phyloP scores from a whole-genome alignment of 2,888 invertebrate genomes.

The Synergus itoensis region DNA sequence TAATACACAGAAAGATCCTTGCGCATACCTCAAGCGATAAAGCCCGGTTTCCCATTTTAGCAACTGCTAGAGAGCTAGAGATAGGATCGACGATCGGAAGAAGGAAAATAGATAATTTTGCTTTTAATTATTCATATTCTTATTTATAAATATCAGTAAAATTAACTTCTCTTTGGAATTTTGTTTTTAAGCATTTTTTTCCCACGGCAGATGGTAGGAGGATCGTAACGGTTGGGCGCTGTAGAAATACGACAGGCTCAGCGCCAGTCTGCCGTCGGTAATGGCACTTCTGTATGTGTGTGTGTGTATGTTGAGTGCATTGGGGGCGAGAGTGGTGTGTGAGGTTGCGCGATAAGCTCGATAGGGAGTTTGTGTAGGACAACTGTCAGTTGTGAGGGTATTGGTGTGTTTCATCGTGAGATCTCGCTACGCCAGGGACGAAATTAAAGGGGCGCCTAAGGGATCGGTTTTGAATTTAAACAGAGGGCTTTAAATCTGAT shows the following conservation, averaged over 20 bases:
- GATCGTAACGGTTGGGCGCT: constrained; percentile 33
- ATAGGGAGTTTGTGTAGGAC: background rate
- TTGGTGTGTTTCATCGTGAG: constrained; percentile 37
- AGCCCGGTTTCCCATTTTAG: constrained; percentile 42
- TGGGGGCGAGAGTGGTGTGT: constrained; percentile 34
- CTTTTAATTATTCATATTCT: background rate
- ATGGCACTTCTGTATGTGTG: constrained; percentile 30
- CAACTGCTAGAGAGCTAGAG: constrained; percentile 26
- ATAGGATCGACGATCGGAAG: constrained; percentile 25
- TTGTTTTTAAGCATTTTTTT: constrained; percentile 5
- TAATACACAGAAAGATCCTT: constrained; percentile 27
- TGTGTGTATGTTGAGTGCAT: constrained; percentile 21
- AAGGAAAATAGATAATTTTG: constrained; percentile 14
- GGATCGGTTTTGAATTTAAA: constrained; percentile 7
- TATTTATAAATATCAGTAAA: background rate
- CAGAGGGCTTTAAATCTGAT: constrained; percentile 19
- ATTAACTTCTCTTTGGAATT: constrained; percentile 11
- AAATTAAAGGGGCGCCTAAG: background rate
- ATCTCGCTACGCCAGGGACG: constrained; percentile 35
- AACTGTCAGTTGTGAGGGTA: constrained; percentile 33
- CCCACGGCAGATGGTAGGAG: constrained; percentile 31
- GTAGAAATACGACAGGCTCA: constrained; percentile 29
- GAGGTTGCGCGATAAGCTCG: constrained; percentile 10
- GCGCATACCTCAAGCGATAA: constrained; percentile 29
- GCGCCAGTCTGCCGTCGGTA: constrained; percentile 37